Evolutionary conservation across 2,797 vertebrate genomes (phyloP).

Genomic region (Dendrocincla fuliginosa): DNA sequence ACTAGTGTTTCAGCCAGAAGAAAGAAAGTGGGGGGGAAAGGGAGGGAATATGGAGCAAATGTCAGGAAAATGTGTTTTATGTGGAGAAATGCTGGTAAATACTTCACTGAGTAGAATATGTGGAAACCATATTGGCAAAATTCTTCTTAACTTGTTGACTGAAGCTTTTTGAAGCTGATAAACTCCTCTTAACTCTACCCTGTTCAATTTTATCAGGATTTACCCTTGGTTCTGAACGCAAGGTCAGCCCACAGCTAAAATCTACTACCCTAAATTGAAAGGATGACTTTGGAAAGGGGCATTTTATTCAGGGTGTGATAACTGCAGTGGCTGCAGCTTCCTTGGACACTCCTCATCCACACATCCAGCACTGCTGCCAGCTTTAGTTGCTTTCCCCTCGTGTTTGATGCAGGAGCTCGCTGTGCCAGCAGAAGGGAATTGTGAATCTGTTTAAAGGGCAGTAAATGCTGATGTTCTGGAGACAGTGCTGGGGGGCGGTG

Average conservation of each 20-base stretch:
- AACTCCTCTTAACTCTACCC: background rate
- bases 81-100: background rate
- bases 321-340: background rate
- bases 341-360: background rate
- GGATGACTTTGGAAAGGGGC: background rate
- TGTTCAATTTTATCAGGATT: background rate
- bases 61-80: background rate
- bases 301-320: background rate
- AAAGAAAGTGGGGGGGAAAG: fast-evolving
- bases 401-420: background rate
- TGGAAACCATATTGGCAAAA: background rate
- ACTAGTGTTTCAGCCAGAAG: background rate
- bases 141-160: background rate
- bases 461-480: background rate
- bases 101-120: background rate
- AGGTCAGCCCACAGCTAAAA: background rate
- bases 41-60: background rate
- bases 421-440: background rate
- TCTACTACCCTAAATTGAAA: background rate
- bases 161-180: background rate
- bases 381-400: background rate
- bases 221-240: background rate
- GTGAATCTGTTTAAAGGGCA: background rate
- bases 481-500: background rate
- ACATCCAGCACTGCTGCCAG: fast-evolving